Conservation (phyloP, 1,140 invertebrate genomes). For the Neodiprion virginianus region DNA sequence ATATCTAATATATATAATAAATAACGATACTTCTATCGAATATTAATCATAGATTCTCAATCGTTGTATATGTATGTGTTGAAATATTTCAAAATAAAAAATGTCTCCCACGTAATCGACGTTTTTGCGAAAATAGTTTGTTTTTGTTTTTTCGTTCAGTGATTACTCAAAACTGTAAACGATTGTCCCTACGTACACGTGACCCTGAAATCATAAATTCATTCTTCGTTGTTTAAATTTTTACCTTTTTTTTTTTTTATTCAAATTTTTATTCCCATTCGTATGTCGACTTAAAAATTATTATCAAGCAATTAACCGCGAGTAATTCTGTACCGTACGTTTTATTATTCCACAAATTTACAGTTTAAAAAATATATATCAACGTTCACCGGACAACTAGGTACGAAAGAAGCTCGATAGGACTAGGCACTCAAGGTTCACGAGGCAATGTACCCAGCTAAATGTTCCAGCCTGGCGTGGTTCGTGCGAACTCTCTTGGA, state of each 20-base stretch:
- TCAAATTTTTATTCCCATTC: too few species aligned
- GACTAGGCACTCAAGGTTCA: slow-evolving; percentile 52
- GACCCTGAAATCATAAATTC: slow-evolving; percentile 4
- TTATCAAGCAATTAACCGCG: too few species aligned
- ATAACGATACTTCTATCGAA: not conserved
- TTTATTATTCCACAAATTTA: too few species aligned
- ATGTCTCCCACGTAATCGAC: too few species aligned
- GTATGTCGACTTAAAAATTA: too few species aligned
- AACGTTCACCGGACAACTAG: slow-evolving; percentile 1
- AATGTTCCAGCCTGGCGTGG: too few species aligned
- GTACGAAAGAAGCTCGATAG: slow-evolving; percentile 38
- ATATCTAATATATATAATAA: not conserved
- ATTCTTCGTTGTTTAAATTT: not conserved
- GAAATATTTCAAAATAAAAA: too few species aligned
- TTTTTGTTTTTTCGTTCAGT: not conserved
- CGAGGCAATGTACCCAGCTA: slow-evolving; percentile 13
- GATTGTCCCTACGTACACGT: not conserved
- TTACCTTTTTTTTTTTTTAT: slow-evolving; percentile 10
- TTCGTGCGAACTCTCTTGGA: too few species aligned
- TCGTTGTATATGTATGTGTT: too few species aligned
- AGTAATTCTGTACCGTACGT: too few species aligned
- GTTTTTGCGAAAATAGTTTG: too few species aligned
- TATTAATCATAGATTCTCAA: too few species aligned
- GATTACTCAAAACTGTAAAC: not conserved
- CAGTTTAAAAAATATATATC: not conserved